These are phyloP conservation scores for Scaptomyza caliginosa DNA, from an alignment of 2,888 invertebrate genomes.

Conservation along the genomic window DNA sequence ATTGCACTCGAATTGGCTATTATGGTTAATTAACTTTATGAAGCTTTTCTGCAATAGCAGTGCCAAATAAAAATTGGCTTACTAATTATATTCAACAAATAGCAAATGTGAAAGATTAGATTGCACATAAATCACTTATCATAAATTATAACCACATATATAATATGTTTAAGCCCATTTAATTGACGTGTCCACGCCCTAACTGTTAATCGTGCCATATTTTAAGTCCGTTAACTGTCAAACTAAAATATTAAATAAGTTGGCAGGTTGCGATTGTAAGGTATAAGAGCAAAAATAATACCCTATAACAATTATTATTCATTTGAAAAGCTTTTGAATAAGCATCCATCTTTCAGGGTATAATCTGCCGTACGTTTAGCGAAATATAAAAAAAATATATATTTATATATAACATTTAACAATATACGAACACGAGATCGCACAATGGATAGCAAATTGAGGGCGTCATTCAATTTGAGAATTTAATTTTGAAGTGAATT, in stretches of 20 bases:
- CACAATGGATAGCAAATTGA: slow-evolving; percentile 66
- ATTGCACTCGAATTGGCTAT: slow-evolving; percentile 52
- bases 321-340: neutral
- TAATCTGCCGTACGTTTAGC: slow-evolving; percentile 35
- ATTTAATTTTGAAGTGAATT: slow-evolving; percentile 62
- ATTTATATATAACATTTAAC: slow-evolving; percentile 14
- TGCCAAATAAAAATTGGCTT: slow-evolving; percentile 24
- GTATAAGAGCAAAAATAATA: no score
- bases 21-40: slow-evolving; percentile 64
- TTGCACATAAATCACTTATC: slow-evolving; percentile 8
- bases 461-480: slow-evolving; percentile 64
- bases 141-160: slow-evolving; percentile 13
- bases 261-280: neutral
- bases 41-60: slow-evolving; percentile 7
- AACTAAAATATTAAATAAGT: neutral
- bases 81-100: no score
- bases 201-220: slow-evolving; percentile 13
- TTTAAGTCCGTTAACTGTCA: neutral
- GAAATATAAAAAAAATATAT: neutral
- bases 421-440: slow-evolving; percentile 9
- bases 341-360: neutral
- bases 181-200: slow-evolving; percentile 12
- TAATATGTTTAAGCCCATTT: slow-evolving; percentile 8
- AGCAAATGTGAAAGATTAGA: no score
- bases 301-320: neutral